Base-by-base conservation (phyloP, 1,140 invertebrate genomes). In the Brachionus angularis region DNA sequence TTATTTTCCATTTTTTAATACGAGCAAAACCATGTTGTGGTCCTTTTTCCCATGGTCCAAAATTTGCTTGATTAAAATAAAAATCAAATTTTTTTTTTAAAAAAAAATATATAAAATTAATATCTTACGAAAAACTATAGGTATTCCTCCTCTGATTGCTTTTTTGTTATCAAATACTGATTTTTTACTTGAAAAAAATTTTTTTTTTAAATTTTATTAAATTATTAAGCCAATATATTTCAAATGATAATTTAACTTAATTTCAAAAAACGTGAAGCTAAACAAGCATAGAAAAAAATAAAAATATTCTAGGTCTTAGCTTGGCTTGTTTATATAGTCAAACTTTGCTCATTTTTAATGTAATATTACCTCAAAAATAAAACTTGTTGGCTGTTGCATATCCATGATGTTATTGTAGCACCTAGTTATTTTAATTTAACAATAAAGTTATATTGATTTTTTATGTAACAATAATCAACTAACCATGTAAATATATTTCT, bases 11-110 rank as follows among this genome's bases (percentile, higher is more conserved):
- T 75, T 89, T 86, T 50, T 89, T 87, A 76, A 93, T 89, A 76
- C 91, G 85, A 39, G 91, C 92, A 85, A 96, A 96, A 50, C 92
- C 93, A 83, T 96, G 91, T 76, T 93, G 90, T 12, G 93, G 92
- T 3, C 91, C 91, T 18, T 75, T 62, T 50, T 88, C 88, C 91
- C 91, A 95, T 72, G 89, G 85, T 71, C 92, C 93, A 82, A 95
- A 95, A 85, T 94, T 91, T 76, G 92, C 91, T 94, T 82, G 18
- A 83, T 81, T 55, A 74, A 74, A 76, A 76, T 18, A 39, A 72
- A 53, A 39, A 75, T n/a, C n/a, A n/a, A n/a, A n/a, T n/a, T n/a
- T n/a, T n/a, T 5, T 12, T 18, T 18, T 16, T 27, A 72, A 58
- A 39, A 72, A n/a, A 21, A 33, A 42, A 25, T 39, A 52, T 64